Conservation (phyloP, 2,888 invertebrate species). For the Helleia helle region DNA sequence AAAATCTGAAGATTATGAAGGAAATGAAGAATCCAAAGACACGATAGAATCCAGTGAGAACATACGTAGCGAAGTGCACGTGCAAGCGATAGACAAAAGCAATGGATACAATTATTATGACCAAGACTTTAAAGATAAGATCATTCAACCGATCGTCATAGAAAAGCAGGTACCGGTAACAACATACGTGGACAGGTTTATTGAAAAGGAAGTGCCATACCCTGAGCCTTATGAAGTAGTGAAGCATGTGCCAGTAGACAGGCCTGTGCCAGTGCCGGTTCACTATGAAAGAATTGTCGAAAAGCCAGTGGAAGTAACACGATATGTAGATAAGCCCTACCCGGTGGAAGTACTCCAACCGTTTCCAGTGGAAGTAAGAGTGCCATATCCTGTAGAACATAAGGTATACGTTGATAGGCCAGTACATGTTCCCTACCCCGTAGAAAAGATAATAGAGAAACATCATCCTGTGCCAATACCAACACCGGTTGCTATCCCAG, state of each 20-base stretch:
- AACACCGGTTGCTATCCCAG: slow-evolving; percentile 55
- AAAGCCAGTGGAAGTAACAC: slow-evolving; percentile 65
- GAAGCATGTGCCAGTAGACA: slow-evolving; percentile 48
- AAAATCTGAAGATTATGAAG: slow-evolving; percentile 36
- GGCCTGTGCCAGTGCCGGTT: slow-evolving; percentile 57
- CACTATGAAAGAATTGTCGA: slow-evolving; percentile 69
- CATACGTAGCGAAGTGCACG: slow-evolving; percentile 38
- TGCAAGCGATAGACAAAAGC: slow-evolving; percentile 34
- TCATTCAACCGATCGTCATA: slow-evolving; percentile 60
- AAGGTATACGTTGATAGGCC: slow-evolving; percentile 68
- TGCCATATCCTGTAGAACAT: slow-evolving; percentile 65
- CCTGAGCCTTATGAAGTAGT: slow-evolving; percentile 48
- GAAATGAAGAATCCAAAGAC: slow-evolving; percentile 33
- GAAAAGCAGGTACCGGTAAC: slow-evolving; percentile 63
- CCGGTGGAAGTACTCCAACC: slow-evolving; percentile 68
- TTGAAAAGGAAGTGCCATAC: slow-evolving; percentile 59
- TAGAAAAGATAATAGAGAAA: slow-evolving; percentile 71
- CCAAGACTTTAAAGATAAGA: slow-evolving; percentile 37
- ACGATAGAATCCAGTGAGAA: slow-evolving; percentile 47
- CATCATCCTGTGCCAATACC: slow-evolving; percentile 55
- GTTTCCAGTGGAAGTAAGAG: slow-evolving; percentile 69
- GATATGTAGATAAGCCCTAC: slow-evolving; percentile 73
- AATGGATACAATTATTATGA: slow-evolving; percentile 39
- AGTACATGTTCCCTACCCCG: slow-evolving; percentile 60
- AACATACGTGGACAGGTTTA: slow-evolving; percentile 54